These are phyloP conservation scores for Pelodiscus sinensis DNA, from an alignment of 2,113 vertebrate genomes.

Conservation along the genomic window DNA sequence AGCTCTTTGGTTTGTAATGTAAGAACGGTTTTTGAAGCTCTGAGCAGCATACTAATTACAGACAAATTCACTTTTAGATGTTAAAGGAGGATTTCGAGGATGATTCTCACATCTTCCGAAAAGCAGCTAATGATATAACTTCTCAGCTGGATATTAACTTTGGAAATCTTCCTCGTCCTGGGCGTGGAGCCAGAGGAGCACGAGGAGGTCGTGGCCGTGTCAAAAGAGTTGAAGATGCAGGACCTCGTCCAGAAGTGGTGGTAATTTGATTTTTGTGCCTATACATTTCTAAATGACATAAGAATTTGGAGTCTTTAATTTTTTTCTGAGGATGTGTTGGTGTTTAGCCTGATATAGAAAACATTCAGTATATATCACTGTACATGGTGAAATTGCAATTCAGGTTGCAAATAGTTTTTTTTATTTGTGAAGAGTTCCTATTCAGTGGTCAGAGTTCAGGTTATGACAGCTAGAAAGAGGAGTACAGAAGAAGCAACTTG, in stretches of 20 bases:
- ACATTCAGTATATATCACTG: not conserved
- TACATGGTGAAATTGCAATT: not conserved
- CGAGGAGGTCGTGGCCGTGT: conserved; percentile 77
- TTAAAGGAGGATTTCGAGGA: conserved; percentile 80
- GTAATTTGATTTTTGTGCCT: conserved; percentile 28
- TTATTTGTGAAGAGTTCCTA: not conserved
- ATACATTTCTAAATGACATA: not conserved
- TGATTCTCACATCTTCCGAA: conserved; percentile 79
- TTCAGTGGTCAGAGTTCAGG: not conserved
- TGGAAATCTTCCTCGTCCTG: conserved; percentile 86
- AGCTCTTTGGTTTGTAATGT: not conserved
- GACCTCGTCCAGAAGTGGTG: conserved; percentile 64
- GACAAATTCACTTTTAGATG: conserved; percentile 61
- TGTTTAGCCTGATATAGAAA: not conserved
- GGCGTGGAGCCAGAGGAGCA: conserved; percentile 83
- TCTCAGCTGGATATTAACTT: conserved; percentile 94
- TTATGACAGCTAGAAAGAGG: not conserved
- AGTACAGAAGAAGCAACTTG: not conserved
- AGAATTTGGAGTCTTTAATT: not conserved
- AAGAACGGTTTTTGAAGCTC: not conserved
- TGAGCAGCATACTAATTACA: not conserved
- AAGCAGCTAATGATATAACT: conserved; percentile 93
- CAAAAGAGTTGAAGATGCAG: conserved; percentile 62
- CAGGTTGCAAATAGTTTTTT: not conserved
- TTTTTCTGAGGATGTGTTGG: not conserved